Evolutionary conservation across 92 coral and sea anemone species (phyloP), one percentile per base, ranked within the genome.

Genomic region (Parazoanthus atlanticus): DNA sequence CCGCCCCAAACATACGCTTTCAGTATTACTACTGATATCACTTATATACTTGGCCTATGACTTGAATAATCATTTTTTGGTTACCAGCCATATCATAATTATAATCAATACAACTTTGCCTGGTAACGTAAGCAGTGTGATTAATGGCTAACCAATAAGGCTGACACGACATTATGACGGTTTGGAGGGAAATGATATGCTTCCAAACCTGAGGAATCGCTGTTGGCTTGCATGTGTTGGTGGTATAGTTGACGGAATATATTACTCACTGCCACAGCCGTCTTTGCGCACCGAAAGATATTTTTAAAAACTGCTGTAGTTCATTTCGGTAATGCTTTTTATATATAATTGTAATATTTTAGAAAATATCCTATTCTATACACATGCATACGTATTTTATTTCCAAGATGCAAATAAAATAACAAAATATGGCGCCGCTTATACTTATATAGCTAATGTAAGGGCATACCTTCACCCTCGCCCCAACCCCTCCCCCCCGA

Each of bases 141-240:
- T 9, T 9, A n/a, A 23, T 10, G 3, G 61, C 38, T 47, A 78
- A 49, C 33, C 26, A 40, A 54, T 25, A 71, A 38, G 87, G 54
- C 46, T 29, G 7, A 28, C 46, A 36, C 79, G 49, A 8, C n/a
- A 75, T 23, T 17, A 84, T 84, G 90, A 82, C 66, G 86, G 79
- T 81, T 88, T 81, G 71, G 78, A 41, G 86, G 76, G 41, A 79
- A 88, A 76, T 23, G 46, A 69, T 13, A 29, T 16, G 47, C 77
- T 76, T 80, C 79, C 79, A 74, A 80, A 67, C 79, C 49, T 43
- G 86, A 64, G 58, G 74, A 36, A 41, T 80, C 13, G 28, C 46
- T 31, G 84, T 82, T 52, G 86, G 86, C 56, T 88, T 52, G 21
- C 2, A 17, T 9, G 76, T 12, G 38, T 29, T 54, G 43, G 13